These are phyloP conservation scores for Ia io DNA, from an alignment of 2,113 vertebrate genomes.

Conservation along the genomic window DNA sequence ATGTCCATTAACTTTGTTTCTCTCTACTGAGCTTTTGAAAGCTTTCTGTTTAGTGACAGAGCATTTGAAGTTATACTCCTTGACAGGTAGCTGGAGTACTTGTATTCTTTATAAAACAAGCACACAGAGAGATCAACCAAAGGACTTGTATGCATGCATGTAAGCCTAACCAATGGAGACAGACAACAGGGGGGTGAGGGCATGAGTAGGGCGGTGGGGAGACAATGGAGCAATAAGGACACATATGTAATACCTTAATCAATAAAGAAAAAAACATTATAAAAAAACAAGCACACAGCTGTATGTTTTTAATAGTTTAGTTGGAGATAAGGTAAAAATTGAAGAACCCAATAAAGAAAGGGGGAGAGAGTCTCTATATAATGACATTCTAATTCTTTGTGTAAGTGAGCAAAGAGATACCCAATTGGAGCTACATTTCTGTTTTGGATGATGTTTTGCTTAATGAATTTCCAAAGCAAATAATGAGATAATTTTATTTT, in stretches of 20 bases:
- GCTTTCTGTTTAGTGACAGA: conserved; percentile 27
- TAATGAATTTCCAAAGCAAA: neutral
- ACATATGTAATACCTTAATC: too few species aligned
- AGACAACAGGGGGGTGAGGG: too few species aligned
- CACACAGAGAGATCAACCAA: neutral
- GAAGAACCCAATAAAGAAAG: neutral
- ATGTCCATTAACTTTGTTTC: neutral
- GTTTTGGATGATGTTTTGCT: neutral
- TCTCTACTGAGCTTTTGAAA: conserved; percentile 41
- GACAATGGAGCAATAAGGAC: too few species aligned
- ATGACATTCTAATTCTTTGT: neutral
- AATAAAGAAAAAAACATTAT: too few species aligned
- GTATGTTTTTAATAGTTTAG: neutral
- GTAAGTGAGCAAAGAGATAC: neutral
- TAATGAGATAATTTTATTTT: neutral
- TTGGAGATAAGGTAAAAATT: neutral
- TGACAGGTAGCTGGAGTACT: neutral
- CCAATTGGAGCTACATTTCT: neutral
- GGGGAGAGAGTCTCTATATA: neutral
- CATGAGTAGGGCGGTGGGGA: too few species aligned
- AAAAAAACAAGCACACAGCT: neutral
- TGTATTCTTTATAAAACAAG: conserved; percentile 28
- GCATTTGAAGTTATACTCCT: conserved; percentile 22
- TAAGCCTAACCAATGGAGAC: too few species aligned
- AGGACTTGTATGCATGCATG: too few species aligned